phyloP scores from a whole-genome alignment of 92 coral and sea anemone genomes.

The Zoanthus gigantus region DNA sequence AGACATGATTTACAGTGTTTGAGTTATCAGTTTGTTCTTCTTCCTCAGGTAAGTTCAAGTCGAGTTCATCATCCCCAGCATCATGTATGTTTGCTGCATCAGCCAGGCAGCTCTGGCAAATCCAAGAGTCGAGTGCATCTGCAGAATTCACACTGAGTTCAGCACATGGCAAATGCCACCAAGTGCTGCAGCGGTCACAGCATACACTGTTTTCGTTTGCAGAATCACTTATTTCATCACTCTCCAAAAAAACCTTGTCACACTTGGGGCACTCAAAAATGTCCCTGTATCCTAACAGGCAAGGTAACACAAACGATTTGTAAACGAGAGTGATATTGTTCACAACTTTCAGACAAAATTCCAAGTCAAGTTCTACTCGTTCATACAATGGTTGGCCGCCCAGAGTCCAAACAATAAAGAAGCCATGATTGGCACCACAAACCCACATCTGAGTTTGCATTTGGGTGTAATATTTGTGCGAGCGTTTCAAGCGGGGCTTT shows the following conservation, averaged over 20 bases:
- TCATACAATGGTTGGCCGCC: slow-evolving; percentile 62
- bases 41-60: slow-evolving; percentile 31
- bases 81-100: slow-evolving; percentile 56
- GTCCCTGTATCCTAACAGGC: slow-evolving; percentile 74
- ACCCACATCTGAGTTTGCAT: slow-evolving; percentile 73
- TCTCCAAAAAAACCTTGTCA: slow-evolving; percentile 59
- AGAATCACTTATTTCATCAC: slow-evolving; percentile 58
- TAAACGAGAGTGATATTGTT: slow-evolving; percentile 65
- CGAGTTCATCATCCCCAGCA: slow-evolving; percentile 53
- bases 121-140: slow-evolving; percentile 61
- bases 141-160: slow-evolving; percentile 49
- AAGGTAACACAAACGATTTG: slow-evolving; percentile 70
- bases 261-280: slow-evolving; percentile 71
- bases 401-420: slow-evolving; percentile 60
- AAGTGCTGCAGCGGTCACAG: slow-evolving; percentile 70
- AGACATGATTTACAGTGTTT: slow-evolving; percentile 30
- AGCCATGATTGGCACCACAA: slow-evolving; percentile 62
- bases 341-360: slow-evolving; percentile 51
- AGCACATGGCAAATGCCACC: slow-evolving; percentile 68
- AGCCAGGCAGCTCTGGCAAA: slow-evolving; percentile 60
- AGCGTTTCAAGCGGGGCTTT: slow-evolving; percentile 64
- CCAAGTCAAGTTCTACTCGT: slow-evolving; percentile 59
- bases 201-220: slow-evolving; percentile 55
- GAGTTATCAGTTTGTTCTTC: slow-evolving; percentile 27
- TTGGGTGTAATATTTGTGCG: slow-evolving; percentile 75